phyloP scores from a whole-genome alignment of 2,888 invertebrate genomes.

The Oscheius sp. region DNA sequence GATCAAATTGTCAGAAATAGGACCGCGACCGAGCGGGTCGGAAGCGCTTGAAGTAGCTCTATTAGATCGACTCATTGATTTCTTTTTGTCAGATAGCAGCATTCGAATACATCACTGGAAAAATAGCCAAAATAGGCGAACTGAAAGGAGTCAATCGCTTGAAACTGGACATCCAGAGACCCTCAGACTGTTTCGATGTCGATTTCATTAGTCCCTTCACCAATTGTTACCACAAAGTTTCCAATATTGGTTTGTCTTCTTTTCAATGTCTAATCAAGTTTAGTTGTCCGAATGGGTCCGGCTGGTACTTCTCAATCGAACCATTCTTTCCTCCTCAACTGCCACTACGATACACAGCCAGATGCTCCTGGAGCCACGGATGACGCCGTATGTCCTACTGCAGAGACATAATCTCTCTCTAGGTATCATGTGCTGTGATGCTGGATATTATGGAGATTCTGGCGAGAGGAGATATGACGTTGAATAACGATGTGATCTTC shows the following conservation, averaged over 20 bases:
- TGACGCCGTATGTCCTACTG: slow-evolving; percentile 79
- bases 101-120: slow-evolving; percentile 42
- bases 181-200: slow-evolving; percentile 83
- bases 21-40: slow-evolving; percentile 66
- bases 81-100: slow-evolving; percentile 35
- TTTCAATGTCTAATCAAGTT: not conserved
- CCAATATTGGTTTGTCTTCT: slow-evolving; percentile 41
- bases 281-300: slow-evolving; percentile 49
- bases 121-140: slow-evolving; percentile 32
- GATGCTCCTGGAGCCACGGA: slow-evolving; percentile 88
- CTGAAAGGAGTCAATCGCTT: slow-evolving; percentile 44
- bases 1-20: slow-evolving; percentile 60
- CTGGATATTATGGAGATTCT: slow-evolving; percentile 83
- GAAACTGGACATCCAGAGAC: slow-evolving; percentile 76
- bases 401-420: not conserved
- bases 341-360: slow-evolving; percentile 89
- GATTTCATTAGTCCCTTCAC: slow-evolving; percentile 85
- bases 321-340: slow-evolving; percentile 82
- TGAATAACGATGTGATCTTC: slow-evolving; percentile 84
- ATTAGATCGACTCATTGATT: not conserved
- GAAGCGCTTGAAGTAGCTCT: slow-evolving; percentile 51
- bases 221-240: slow-evolving; percentile 82
- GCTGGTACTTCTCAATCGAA: slow-evolving; percentile 74
- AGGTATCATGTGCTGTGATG: slow-evolving; percentile 87
- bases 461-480: slow-evolving; percentile 74